These are phyloP conservation scores for Cephus pygmeus DNA, from an alignment of 2,888 invertebrate genomes.

Conservation along the genomic window DNA sequence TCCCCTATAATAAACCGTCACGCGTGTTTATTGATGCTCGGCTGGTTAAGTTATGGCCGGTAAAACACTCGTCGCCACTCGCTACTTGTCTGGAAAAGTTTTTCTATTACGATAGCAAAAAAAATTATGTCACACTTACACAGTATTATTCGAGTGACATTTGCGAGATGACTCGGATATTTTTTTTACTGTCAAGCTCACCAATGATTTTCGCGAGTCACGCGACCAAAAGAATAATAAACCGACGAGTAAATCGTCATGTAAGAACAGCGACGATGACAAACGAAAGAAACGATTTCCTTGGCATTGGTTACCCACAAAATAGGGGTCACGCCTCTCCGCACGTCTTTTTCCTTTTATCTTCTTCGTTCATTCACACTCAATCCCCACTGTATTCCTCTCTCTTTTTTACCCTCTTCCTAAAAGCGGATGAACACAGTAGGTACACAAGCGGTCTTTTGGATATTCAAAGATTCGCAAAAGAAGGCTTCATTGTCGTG, in stretches of 20 bases:
- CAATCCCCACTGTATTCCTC: background rate
- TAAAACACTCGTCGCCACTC: conserved; percentile 49
- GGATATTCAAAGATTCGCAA: conserved; percentile 9
- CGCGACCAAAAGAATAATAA: conserved; percentile 32
- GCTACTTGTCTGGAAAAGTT: conserved; percentile 31
- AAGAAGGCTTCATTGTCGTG: conserved; percentile 35
- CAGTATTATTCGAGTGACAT: background rate
- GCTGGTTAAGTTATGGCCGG: conserved; percentile 40
- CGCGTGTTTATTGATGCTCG: conserved; percentile 50
- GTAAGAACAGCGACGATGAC: conserved; percentile 24
- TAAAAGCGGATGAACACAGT: background rate
- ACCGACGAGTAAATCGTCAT: conserved; percentile 37
- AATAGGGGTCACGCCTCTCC: conserved; percentile 3
- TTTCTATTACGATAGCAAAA: background rate
- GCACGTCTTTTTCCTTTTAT: background rate
- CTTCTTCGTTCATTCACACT: conserved; percentile 3
- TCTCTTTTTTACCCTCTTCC: background rate
- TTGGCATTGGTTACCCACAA: conserved; percentile 29
- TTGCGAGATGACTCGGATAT: background rate
- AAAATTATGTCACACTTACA: background rate
- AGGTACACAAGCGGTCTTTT: background rate
- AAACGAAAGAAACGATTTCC: conserved; percentile 40
- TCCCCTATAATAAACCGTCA: conserved; percentile 13
- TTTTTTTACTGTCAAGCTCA: background rate
- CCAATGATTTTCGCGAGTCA: conserved; percentile 43